Percentiles rank a stretch among this genome's conserved stretches.
These are phyloP conservation scores for Tyrophagus putrescentiae DNA, from an alignment of 1,140 invertebrate genomes.

Conservation along the genomic window DNA sequence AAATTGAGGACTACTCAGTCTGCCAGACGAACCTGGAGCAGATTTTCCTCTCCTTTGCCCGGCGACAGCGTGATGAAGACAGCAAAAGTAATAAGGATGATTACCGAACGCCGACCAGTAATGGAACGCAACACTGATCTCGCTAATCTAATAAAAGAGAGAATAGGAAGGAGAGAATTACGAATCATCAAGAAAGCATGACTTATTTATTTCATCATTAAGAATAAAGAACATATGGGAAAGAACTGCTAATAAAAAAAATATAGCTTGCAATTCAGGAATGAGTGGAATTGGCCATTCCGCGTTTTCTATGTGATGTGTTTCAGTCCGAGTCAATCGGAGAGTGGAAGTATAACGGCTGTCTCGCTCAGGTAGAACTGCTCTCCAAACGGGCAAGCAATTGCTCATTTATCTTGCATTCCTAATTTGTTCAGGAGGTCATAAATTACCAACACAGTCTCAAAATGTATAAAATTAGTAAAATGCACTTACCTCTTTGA, in stretches of 20 bases:
- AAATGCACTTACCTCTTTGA: constrained; percentile 37
- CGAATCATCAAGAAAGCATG: neutral
- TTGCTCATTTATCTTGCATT: constrained; percentile 51
- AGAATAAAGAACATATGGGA: neutral
- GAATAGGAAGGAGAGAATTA: neutral
- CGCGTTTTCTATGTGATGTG: too few relatives aligned
- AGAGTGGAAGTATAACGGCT: too few relatives aligned
- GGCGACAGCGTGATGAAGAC: constrained; percentile 26
- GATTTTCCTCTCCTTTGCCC: constrained; percentile 39
- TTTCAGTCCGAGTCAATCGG: too few relatives aligned
- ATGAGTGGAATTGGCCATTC: too few relatives aligned
- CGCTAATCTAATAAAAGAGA: too few relatives aligned
- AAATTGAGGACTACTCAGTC: constrained; percentile 41
- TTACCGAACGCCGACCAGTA: too few relatives aligned
- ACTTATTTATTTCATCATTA: neutral
- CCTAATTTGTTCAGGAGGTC: constrained; percentile 34
- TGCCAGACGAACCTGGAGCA: constrained; percentile 42
- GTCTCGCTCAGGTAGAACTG: constrained; percentile 35
- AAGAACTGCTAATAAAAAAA: too few relatives aligned
- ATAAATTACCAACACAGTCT: neutral
- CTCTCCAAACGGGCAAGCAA: constrained; percentile 35
- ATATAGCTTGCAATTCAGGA: too few relatives aligned
- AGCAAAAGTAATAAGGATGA: neutral
- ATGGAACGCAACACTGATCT: too few relatives aligned
- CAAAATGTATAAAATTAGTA: neutral